These are phyloP conservation scores for Ginglymostoma cirratum DNA, from an alignment of 2,113 vertebrate genomes.

Conservation along the genomic window DNA sequence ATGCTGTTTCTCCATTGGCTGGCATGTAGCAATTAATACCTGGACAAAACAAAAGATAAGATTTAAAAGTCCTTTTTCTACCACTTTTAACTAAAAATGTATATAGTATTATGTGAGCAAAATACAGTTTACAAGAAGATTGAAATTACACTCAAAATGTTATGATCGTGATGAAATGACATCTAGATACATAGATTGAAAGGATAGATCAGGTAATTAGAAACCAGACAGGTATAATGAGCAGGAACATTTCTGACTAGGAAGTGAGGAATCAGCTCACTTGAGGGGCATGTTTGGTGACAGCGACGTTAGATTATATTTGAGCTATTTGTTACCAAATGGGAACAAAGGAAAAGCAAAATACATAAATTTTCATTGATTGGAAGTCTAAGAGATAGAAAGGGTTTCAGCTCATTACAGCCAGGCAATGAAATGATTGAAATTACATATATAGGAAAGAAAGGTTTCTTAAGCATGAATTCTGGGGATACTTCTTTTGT, in stretches of 20 bases:
- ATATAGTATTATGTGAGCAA: neutral
- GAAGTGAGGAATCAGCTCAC: neutral
- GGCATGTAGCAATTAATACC: slow-evolving; percentile 89
- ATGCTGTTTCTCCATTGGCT: slow-evolving; percentile 80
- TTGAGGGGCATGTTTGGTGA: neutral
- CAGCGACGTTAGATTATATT: neutral
- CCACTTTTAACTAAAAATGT: neutral
- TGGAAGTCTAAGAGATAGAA: neutral
- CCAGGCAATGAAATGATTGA: neutral
- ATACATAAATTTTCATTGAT: neutral
- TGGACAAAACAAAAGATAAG: slow-evolving; percentile 42
- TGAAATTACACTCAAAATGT: neutral
- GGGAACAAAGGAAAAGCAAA: neutral
- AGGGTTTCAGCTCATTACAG: neutral
- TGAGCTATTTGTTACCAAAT: neutral
- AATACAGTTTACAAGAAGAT: neutral
- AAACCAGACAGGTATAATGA: neutral
- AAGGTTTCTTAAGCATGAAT: neutral
- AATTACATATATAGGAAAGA: neutral
- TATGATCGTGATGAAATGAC: neutral
- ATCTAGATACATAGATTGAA: neutral
- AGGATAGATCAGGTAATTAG: neutral
- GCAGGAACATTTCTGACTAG: neutral
- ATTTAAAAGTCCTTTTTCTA: neutral
- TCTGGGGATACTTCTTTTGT: neutral